Conservation (phyloP, 92 coral and sea anemone species). For the Heliopora coerulea region DNA sequence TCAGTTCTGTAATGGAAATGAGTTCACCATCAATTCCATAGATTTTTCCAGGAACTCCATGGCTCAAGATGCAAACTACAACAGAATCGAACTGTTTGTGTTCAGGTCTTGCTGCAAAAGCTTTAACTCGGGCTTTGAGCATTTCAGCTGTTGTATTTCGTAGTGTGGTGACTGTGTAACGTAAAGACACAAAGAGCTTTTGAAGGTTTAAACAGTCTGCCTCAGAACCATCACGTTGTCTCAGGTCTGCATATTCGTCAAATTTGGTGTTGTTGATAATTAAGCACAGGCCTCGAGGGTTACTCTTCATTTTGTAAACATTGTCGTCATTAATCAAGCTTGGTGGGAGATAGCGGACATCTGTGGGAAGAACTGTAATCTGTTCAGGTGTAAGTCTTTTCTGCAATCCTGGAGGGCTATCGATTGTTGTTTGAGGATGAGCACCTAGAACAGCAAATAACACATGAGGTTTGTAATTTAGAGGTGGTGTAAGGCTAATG, state of each 20-base stretch:
- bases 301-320: constrained; percentile 66
- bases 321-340: constrained; percentile 42
- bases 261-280: constrained; percentile 77
- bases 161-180: constrained; percentile 63
- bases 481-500: too few species aligned
- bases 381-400: constrained; percentile 29
- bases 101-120: constrained; percentile 68
- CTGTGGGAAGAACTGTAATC: constrained; percentile 29
- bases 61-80: constrained; percentile 89
- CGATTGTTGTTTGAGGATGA: constrained; percentile 13
- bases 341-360: constrained; percentile 21
- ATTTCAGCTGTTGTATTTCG: constrained; percentile 59
- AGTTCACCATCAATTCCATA: constrained; percentile 88
- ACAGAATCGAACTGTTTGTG: constrained; percentile 77
- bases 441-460: not conserved
- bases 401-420: constrained; percentile 35
- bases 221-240: constrained; percentile 77
- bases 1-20: constrained; percentile 64
- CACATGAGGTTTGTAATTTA: too few species aligned
- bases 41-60: constrained; percentile 85
- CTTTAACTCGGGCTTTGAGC: constrained; percentile 59
- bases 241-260: constrained; percentile 59
- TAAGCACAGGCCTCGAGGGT: constrained; percentile 83
- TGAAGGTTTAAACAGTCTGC: constrained; percentile 77
- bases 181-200: constrained; percentile 61